Base-by-base conservation (phyloP, 2,113 vertebrate genomes). In the Diadophis punctatus region DNA sequence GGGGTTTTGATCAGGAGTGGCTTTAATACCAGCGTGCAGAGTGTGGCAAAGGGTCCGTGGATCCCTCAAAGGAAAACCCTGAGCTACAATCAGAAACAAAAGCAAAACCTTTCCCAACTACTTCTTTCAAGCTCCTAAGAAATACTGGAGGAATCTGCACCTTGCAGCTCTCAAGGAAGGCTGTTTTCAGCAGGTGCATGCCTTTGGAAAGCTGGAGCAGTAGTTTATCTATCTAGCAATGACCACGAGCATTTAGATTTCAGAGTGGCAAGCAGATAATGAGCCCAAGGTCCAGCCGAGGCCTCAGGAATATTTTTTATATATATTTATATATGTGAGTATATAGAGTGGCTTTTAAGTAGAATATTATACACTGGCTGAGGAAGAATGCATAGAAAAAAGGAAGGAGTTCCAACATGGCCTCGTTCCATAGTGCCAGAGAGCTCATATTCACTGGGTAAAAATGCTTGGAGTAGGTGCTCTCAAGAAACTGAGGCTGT, bases 61-160 rank as follows among this genome's bases (percentile, higher is more conserved):
- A 88, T 56, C 43, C 86, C 92, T 68, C 92, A 85, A 63, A 3
- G 63, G 90, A 94, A 95, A 95, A 95, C 18, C 0, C 0, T 93
- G 92, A 93, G 93, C 92, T 94, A 52, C 89, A 94, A 93, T 7
- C 56, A 90, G 43, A 90, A 84, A 92, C 94, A 94, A 95, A 96
- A 92, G 74, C 94, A 84, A 94, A 94, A 46, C 0, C 10, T n/a
- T 48, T 56, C 53, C 18, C 85, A 91, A 91, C 92, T 94, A 93
- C 20, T 90, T 90, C 74, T 60, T 0, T 1, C 39, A 52, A 95
- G 60, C 89, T 91, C 92, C 93, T 95, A 58, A 80, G 86, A 88
- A 93, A 92, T 16, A 51, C 27, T 52, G 86, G 14, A n/a, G 49
- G 49, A 20, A 25, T 51, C 27, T 87, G 92, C 93, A 94, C 90